phyloP scores from a whole-genome alignment of 23 tunicate genomes.

The Halocynthia roretzi region DNA sequence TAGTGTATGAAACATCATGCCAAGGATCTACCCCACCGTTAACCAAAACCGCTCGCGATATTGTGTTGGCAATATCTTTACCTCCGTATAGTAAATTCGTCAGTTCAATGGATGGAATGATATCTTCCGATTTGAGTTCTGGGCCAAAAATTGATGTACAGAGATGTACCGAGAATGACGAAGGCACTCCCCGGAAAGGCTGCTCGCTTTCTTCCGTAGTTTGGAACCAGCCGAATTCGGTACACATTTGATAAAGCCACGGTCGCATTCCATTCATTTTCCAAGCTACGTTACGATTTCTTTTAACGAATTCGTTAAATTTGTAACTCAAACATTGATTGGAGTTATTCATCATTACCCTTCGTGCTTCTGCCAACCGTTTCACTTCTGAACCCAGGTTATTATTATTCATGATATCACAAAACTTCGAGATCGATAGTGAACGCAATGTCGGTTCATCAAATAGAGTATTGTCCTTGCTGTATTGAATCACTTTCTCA shows the following conservation, averaged over 20 bases:
- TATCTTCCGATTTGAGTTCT: neutral
- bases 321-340: neutral
- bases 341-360: neutral
- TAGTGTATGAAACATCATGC: slow-evolving; percentile 40
- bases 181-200: slow-evolving; percentile 48
- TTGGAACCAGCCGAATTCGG: slow-evolving; percentile 89
- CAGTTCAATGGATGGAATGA: neutral
- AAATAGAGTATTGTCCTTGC: slow-evolving; percentile 36
- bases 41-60: slow-evolving; percentile 49
- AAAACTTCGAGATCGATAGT: slow-evolving; percentile 10
- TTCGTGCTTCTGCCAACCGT: slow-evolving; percentile 4
- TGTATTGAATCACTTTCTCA: slow-evolving; percentile 70
- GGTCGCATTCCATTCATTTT: neutral
- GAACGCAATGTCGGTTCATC: slow-evolving; percentile 1
- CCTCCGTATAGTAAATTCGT: slow-evolving; percentile 23
- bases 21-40: slow-evolving; percentile 80
- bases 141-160: slow-evolving; percentile 37
- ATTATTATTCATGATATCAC: slow-evolving; percentile 33
- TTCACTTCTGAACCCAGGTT: slow-evolving; percentile 31
- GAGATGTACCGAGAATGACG: slow-evolving; percentile 17
- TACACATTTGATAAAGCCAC: slow-evolving; percentile 53
- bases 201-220: slow-evolving; percentile 33
- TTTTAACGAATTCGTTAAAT: neutral
- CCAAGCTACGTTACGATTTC: slow-evolving; percentile 4
- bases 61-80: slow-evolving; percentile 24